Conservation (phyloP, 2,797 vertebrate species). For the Sitta carolinensis region DNA sequence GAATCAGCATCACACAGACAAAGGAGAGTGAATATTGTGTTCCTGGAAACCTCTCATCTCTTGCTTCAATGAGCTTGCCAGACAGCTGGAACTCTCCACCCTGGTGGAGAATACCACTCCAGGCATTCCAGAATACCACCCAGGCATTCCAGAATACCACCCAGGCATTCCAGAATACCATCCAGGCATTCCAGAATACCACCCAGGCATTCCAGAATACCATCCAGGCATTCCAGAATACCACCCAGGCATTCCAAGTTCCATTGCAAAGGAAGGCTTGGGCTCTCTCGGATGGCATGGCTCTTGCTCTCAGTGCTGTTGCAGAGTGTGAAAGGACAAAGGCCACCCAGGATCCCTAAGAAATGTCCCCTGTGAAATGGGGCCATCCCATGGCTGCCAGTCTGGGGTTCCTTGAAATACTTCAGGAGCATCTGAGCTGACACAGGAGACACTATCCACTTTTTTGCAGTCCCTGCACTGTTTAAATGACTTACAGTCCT, state of each 20-base stretch:
- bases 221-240: too few species aligned
- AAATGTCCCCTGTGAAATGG: fast-evolving
- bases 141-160: too few species aligned
- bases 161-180: background rate
- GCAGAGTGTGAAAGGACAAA: background rate
- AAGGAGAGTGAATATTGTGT: background rate
- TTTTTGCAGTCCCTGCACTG: background rate
- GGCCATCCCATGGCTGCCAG: background rate
- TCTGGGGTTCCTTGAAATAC: background rate
- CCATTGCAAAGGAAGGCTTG: background rate
- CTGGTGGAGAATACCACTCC: fast-evolving
- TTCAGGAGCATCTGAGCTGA: background rate
- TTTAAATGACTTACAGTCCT: background rate
- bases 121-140: background rate
- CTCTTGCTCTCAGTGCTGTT: background rate
- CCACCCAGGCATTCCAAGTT: background rate
- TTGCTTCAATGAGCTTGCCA: background rate
- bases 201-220: background rate
- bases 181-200: background rate
- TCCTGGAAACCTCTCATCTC: background rate
- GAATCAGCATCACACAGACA: background rate
- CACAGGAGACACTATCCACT: background rate
- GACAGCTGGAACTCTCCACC: background rate
- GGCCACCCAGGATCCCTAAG: background rate
- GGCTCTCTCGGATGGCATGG: fast-evolving